phyloP scores from a whole-genome alignment of 2,888 invertebrate genomes.

The Scaptomyza flava region DNA sequence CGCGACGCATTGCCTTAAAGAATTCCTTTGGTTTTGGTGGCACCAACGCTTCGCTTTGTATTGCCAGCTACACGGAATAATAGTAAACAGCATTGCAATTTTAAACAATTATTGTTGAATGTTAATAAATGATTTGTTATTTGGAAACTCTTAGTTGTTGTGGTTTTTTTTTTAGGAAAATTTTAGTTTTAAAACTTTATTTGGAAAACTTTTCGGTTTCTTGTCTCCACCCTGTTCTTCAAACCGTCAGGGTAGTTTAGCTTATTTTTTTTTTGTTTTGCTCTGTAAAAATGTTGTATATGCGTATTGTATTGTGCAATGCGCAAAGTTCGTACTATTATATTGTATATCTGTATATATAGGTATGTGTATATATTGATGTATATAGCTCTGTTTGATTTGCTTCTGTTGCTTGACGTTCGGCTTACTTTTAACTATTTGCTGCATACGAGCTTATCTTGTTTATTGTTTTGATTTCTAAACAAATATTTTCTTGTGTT shows the following conservation, averaged over 20 bases:
- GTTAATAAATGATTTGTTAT: conserved; percentile 32
- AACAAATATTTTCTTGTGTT: conserved; percentile 46
- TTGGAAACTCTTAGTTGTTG: neutral
- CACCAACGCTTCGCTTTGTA: conserved; percentile 95
- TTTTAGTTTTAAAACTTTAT: conserved; percentile 82
- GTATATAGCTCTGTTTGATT: conserved; percentile 76
- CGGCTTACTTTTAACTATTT: conserved; percentile 39
- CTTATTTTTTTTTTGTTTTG: conserved; percentile 43
- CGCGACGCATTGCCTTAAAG: conserved; percentile 91
- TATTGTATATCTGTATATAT: conserved; percentile 63
- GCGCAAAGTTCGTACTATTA: conserved; percentile 64
- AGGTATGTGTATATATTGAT: conserved; percentile 57
- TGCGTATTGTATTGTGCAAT: conserved; percentile 61
- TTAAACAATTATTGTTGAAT: conserved; percentile 22
- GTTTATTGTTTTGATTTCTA: conserved; percentile 16
- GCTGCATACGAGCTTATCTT: conserved; percentile 22
- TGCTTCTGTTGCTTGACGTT: conserved; percentile 70
- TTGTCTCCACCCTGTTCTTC: conserved; percentile 40
- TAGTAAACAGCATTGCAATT: conserved; percentile 17
- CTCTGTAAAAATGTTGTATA: conserved; percentile 80
- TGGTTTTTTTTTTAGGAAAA: conserved; percentile 67
- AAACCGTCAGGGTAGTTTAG: conserved; percentile 36
- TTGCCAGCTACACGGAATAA: conserved; percentile 82
- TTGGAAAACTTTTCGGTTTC: conserved; percentile 81
- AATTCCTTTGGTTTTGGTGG: conserved; percentile 99